Conservation (phyloP, 2,797 vertebrate species). For the Halcyon leucocephala region DNA sequence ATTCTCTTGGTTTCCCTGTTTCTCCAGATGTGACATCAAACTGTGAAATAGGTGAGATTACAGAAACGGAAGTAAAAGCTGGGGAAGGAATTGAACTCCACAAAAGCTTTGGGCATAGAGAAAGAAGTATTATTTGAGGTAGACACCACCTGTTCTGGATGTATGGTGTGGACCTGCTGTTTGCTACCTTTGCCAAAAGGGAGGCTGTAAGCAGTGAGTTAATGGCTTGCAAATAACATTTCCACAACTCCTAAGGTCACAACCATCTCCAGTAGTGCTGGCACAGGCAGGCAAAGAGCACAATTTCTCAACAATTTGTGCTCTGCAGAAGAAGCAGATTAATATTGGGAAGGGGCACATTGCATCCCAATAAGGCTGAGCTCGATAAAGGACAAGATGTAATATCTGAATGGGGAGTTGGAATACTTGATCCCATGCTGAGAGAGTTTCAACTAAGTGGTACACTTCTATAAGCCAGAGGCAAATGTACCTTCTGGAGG, state of each 20-base stretch:
- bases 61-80: neutral
- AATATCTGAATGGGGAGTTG: neutral
- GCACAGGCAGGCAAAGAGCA: neutral
- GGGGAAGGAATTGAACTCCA: neutral
- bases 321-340: neutral
- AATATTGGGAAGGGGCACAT: rapidly evolving
- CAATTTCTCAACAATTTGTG: neutral
- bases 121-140: neutral
- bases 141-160: neutral
- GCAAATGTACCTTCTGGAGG: neutral
- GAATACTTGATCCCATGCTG: neutral
- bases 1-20: neutral
- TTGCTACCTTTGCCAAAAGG: neutral
- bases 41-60: neutral
- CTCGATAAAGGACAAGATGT: neutral
- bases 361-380: neutral
- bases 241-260: neutral
- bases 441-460: neutral
- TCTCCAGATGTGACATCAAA: neutral
- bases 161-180: neutral
- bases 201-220: neutral
- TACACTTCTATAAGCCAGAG: neutral
- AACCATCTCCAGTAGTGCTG: neutral
- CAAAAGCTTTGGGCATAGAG: neutral
- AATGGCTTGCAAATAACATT: neutral